Conservation (phyloP, 2,797 vertebrate species). For the Simalia tracyae region DNA sequence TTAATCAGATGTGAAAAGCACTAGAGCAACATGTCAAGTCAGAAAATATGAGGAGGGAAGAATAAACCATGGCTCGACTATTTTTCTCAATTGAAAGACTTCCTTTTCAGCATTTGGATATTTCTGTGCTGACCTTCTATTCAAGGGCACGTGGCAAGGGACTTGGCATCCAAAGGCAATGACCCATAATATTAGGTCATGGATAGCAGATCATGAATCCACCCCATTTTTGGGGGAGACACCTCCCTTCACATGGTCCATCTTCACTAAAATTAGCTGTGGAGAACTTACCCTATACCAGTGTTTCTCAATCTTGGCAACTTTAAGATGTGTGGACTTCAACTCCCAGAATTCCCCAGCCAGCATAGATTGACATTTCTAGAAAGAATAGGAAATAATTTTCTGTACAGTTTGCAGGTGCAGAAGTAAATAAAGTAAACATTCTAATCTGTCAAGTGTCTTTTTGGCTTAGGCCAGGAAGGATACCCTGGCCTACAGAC, state of each 20-base stretch:
- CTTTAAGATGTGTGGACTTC: not conserved
- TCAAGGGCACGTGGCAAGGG: constrained; percentile 63
- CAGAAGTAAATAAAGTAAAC: constrained; percentile 33
- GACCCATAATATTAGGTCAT: constrained; percentile 65
- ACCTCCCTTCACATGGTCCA: constrained; percentile 51
- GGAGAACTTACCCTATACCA: constrained; percentile 16
- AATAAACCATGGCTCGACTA: constrained; percentile 56
- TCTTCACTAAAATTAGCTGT: constrained; percentile 38
- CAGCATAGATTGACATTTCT: constrained; percentile 26
- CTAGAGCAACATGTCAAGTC: constrained; percentile 57
- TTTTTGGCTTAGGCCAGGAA: not conserved
- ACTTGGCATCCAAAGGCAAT: constrained; percentile 58
- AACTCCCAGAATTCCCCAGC: not conserved
- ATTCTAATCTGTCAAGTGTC: constrained; percentile 18
- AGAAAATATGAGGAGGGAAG: constrained; percentile 45
- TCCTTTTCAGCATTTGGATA: constrained; percentile 59
- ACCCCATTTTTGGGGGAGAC: constrained; percentile 57
- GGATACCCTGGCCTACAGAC: not conserved
- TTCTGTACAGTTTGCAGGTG: constrained; percentile 54
- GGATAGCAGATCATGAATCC: constrained; percentile 55
- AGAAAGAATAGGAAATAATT: constrained; percentile 50
- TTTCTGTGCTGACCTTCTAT: constrained; percentile 70
- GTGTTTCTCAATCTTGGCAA: constrained; percentile 18
- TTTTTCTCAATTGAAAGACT: constrained; percentile 65
- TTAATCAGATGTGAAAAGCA: constrained; percentile 72